phyloP scores from a whole-genome alignment of 2,113 vertebrate species.

The Notothenia rossii region DNA sequence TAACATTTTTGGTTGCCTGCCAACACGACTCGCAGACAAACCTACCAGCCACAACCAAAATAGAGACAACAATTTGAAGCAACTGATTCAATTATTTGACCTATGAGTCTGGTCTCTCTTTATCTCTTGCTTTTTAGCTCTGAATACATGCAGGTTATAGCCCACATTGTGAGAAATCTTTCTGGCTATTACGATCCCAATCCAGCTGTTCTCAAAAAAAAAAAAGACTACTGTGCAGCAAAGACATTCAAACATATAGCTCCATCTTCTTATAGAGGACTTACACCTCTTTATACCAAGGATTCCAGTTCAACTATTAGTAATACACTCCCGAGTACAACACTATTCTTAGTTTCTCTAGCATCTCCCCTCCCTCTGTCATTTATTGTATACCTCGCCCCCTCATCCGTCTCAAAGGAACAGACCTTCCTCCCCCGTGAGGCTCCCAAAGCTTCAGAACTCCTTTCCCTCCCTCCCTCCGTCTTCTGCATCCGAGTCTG shows the following conservation, averaged over 20 bases:
- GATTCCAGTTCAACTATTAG: not conserved
- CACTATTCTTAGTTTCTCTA: constrained; percentile 7
- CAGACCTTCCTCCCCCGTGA: constrained; percentile 29
- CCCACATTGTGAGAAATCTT: not conserved
- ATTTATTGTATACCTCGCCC: constrained; percentile 48
- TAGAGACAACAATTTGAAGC: not conserved
- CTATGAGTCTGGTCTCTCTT: not conserved
- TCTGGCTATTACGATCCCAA: not conserved
- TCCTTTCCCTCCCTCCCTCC: not conserved
- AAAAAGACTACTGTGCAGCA: not conserved
- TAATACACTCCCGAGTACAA: not conserved
- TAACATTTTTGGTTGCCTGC: constrained; percentile 14
- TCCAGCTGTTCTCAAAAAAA: not conserved
- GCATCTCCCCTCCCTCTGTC: constrained; percentile 11
- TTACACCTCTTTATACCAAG: not conserved
- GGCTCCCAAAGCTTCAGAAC: constrained; percentile 31
- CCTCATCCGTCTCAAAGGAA: constrained; percentile 50
- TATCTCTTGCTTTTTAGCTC: not conserved
- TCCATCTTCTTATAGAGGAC: not conserved
- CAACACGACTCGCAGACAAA: constrained; percentile 22
- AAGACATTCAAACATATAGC: not conserved
- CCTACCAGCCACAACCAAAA: not conserved
- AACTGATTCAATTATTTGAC: constrained; percentile 23
- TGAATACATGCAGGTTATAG: not conserved
- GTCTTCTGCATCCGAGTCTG: not conserved